A percentile compares a stretch with the other conserved stretches of the same genome.
These are phyloP conservation scores for Rhabdophis nuchalis DNA, from an alignment of 2,797 vertebrate species.

Conservation along the genomic window DNA sequence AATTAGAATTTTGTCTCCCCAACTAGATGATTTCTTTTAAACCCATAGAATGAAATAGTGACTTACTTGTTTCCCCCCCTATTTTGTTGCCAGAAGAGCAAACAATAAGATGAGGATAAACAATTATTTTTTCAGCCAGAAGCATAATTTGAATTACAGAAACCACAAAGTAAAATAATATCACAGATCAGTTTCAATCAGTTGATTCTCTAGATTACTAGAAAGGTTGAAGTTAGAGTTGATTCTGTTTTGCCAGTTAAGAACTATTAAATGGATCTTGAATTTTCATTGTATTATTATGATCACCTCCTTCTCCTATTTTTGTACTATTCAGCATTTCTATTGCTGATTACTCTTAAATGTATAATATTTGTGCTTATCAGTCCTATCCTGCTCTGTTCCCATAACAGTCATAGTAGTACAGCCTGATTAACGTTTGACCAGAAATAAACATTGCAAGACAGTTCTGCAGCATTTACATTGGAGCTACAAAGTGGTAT, in stretches of 20 bases:
- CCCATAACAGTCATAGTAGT: neutral
- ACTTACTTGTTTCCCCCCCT: neutral
- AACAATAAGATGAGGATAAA: neutral
- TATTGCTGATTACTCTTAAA: neutral
- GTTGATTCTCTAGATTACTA: neutral
- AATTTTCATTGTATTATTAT: neutral
- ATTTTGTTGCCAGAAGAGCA: neutral
- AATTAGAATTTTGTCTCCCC: slow-evolving; percentile 26
- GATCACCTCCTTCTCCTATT: neutral
- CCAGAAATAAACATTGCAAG: neutral
- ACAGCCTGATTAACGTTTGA: neutral
- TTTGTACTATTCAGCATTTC: neutral
- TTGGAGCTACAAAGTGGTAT: neutral
- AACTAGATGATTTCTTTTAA: neutral
- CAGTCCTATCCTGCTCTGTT: neutral
- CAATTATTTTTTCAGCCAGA: neutral
- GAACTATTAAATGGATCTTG: neutral
- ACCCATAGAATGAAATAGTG: neutral
- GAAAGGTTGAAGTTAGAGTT: neutral
- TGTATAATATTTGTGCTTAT: neutral
- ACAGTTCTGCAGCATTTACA: neutral
- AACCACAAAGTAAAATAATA: neutral
- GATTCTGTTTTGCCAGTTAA: neutral
- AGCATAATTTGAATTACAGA: neutral
- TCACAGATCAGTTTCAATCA: neutral